These are phyloP conservation scores for Euschistus heros DNA, from an alignment of 1,140 invertebrate genomes.

Conservation along the genomic window DNA sequence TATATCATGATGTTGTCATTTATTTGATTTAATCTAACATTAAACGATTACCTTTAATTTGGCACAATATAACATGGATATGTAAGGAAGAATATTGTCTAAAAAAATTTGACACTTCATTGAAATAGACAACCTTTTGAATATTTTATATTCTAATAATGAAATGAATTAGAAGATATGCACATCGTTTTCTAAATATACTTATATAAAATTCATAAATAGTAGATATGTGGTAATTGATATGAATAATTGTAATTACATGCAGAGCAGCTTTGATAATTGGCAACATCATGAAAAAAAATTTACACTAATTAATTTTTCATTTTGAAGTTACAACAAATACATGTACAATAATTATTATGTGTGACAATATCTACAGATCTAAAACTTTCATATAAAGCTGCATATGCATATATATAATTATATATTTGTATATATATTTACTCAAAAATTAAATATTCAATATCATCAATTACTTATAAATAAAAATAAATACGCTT, in stretches of 20 bases:
- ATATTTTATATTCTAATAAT: neutral
- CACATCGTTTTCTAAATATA: neutral
- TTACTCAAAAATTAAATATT: conserved; percentile 21
- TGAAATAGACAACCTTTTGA: neutral
- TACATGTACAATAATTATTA: conserved; percentile 22
- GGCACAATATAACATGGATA: conserved; percentile 21
- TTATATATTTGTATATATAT: conserved; percentile 7
- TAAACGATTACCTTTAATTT: conserved; percentile 13
- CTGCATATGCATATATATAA: conserved; percentile 25
- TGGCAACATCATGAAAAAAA: conserved; percentile 25
- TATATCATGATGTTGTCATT: conserved; percentile 25
- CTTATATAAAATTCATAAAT: neutral
- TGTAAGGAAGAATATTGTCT: conserved; percentile 21
- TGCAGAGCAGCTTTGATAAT: conserved; percentile 12
- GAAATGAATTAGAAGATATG: conserved; percentile 10
- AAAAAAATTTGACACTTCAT: conserved; percentile 11
- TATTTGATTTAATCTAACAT: conserved; percentile 1
- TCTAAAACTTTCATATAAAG: conserved; percentile 24
- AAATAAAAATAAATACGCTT: conserved; percentile 25
- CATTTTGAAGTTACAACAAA: conserved; percentile 19
- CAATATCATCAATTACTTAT: conserved; percentile 21
- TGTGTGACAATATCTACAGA: conserved; percentile 21
- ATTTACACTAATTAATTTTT: conserved; percentile 13
- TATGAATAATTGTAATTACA: conserved; percentile 12
- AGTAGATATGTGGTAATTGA: conserved; percentile 13